Conservation (phyloP, 2,797 vertebrate species). For the Botia kubotai region DNA sequence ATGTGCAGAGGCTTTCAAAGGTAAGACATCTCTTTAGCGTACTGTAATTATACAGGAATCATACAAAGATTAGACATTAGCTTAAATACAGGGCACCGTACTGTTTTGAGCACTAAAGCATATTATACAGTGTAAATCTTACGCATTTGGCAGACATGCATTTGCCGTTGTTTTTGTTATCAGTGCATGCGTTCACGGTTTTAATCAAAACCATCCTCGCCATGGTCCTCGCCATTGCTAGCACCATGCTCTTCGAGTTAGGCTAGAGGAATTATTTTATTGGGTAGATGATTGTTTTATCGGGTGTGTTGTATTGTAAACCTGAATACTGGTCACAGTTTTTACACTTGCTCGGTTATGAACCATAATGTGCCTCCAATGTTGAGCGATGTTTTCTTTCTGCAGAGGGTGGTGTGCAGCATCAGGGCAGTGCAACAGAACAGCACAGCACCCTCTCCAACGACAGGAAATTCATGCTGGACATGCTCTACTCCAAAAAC, state of each 20-base stretch:
- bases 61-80: too few relatives aligned
- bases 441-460: constrained; percentile 75
- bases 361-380: not conserved
- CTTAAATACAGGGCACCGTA: too few relatives aligned
- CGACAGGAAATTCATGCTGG: constrained; percentile 78
- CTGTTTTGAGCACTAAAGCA: too few relatives aligned
- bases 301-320: not conserved
- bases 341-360: not conserved
- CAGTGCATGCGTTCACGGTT: too few relatives aligned
- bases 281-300: not conserved
- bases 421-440: constrained; percentile 62
- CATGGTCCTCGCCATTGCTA: not conserved
- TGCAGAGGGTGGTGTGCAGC: constrained; percentile 61
- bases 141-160: too few relatives aligned
- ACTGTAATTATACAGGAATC: not conserved
- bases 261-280: not conserved
- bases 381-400: constrained; percentile 35
- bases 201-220: too few relatives aligned
- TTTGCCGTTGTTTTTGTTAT: not conserved
- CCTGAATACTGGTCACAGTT: too few relatives aligned
- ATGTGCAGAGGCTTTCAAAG: constrained; percentile 39
- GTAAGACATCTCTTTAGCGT: constrained; percentile 33
- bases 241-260: not conserved
- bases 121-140: too few relatives aligned
- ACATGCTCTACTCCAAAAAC: constrained; percentile 81